Evolutionary conservation across 1,140 invertebrate genomes (phyloP).

Genomic region (Drosophila guanche): DNA sequence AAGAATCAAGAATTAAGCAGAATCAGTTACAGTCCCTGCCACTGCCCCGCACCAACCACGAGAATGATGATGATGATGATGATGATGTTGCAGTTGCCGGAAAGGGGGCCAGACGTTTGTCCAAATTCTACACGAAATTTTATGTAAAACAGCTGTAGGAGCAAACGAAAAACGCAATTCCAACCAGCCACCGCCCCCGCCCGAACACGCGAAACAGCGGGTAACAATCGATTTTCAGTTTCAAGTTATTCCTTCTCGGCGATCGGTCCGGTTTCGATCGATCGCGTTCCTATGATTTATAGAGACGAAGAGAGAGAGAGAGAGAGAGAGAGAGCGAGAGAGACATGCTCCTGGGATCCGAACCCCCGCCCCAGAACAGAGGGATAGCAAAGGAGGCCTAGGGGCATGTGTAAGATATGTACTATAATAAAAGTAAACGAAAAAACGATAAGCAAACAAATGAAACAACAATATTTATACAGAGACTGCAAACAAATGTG

Average conservation of each 20-base stretch:
- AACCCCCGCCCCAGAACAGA: slow-evolving; percentile 5
- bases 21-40: too few relatives aligned
- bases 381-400: not conserved
- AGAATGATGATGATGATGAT: not conserved
- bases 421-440: slow-evolving; percentile 47
- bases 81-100: slow-evolving; percentile 12
- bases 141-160: slow-evolving; percentile 80
- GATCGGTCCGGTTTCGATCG: slow-evolving; percentile 50
- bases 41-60: slow-evolving; percentile 10
- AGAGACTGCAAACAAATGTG: slow-evolving; percentile 84
- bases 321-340: slow-evolving; percentile 19
- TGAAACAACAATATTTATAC: slow-evolving; percentile 82
- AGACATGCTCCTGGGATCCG: slow-evolving; percentile 10
- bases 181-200: slow-evolving; percentile 38
- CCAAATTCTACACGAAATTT: slow-evolving; percentile 78
- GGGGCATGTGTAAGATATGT: slow-evolving; percentile 72
- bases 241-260: slow-evolving; percentile 47
- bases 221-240: slow-evolving; percentile 44
- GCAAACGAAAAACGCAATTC: slow-evolving; percentile 84
- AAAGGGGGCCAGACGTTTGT: slow-evolving; percentile 71
- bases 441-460: slow-evolving; percentile 59
- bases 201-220: not conserved
- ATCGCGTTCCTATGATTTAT: slow-evolving; percentile 53
- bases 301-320: slow-evolving; percentile 3
- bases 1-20: slow-evolving; percentile 37